phyloP scores from a whole-genome alignment of 2,888 invertebrate genomes.

The Ormyrus nitidulus region DNA sequence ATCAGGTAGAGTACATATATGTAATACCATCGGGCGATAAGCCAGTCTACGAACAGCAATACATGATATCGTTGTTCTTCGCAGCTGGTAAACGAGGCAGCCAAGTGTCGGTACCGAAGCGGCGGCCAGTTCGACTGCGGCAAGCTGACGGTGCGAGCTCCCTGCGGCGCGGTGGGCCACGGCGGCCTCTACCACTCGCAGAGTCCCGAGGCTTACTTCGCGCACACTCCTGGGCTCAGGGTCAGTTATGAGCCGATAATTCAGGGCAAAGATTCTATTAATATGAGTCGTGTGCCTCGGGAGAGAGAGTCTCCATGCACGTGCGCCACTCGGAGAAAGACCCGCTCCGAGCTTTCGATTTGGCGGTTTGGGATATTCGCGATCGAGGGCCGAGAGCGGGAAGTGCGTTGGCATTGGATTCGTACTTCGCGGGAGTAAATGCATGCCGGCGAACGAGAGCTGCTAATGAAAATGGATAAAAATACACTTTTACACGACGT shows the following conservation, averaged over 20 bases:
- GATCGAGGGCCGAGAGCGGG: too few species aligned
- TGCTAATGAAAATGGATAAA: too few species aligned
- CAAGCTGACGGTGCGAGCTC: conserved; percentile 91
- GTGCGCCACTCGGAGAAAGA: too few species aligned
- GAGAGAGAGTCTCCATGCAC: not conserved
- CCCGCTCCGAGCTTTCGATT: too few species aligned
- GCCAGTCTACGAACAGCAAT: not conserved
- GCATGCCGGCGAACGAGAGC: too few species aligned
- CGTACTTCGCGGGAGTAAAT: too few species aligned
- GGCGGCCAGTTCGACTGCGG: conserved; percentile 94
- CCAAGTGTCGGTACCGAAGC: conserved; percentile 95
- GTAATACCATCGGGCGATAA: not conserved
- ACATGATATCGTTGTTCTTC: conserved; percentile 8
- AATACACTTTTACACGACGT: too few species aligned
- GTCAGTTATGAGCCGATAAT: conserved; percentile 73
- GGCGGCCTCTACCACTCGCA: conserved; percentile 99
- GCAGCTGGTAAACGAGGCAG: conserved; percentile 92
- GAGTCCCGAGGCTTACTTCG: conserved; percentile 97
- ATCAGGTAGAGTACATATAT: conserved; percentile 82
- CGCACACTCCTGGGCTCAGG: conserved; percentile 95
- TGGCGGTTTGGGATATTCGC: too few species aligned
- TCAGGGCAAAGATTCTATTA: conserved; percentile 30
- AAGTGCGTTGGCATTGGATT: too few species aligned
- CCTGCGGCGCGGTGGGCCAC: conserved; percentile 98
- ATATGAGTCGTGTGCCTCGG: not conserved